Percentiles rank a stretch among this genome's conserved stretches.
Evolutionary conservation across 2,113 vertebrate species (phyloP).

Genomic region (Neolamprologus variostigma): DNA sequence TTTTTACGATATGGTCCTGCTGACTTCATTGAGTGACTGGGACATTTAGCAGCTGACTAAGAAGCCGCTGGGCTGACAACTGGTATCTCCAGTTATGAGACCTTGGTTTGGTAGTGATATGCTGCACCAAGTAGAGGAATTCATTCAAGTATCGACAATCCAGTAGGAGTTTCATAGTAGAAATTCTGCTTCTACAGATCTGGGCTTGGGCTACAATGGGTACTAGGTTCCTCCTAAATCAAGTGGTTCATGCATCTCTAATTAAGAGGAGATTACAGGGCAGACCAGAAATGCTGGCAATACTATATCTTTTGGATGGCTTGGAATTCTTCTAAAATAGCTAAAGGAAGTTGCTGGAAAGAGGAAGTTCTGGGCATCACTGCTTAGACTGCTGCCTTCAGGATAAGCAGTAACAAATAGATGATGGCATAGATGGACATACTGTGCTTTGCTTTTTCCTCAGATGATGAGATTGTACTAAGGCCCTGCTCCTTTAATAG

Average conservation of each 20-base stretch:
- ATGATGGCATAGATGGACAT: not conserved
- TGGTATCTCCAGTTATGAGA: accelerated
- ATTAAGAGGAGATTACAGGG: not conserved
- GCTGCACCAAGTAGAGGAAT: not conserved
- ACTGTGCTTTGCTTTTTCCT: not conserved
- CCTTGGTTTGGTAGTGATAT: not conserved
- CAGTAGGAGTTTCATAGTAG: not conserved
- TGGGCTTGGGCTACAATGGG: not conserved
- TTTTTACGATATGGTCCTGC: not conserved
- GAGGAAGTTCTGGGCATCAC: not conserved
- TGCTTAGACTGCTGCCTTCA: not conserved
- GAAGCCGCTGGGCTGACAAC: not conserved
- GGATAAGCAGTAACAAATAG: not conserved
- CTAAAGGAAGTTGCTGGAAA: not conserved
- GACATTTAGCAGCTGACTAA: not conserved
- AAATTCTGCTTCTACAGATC: not conserved
- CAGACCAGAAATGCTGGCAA: not conserved
- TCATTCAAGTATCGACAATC: not conserved
- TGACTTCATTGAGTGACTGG: not conserved
- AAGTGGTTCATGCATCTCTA: not conserved
- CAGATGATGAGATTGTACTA: not conserved
- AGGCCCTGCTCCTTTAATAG: not conserved
- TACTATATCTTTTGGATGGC: not conserved
- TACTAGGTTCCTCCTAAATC: not conserved
- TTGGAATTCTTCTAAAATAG: not conserved